Conservation (phyloP, 2,888 invertebrate species). For the Melieria picta region DNA sequence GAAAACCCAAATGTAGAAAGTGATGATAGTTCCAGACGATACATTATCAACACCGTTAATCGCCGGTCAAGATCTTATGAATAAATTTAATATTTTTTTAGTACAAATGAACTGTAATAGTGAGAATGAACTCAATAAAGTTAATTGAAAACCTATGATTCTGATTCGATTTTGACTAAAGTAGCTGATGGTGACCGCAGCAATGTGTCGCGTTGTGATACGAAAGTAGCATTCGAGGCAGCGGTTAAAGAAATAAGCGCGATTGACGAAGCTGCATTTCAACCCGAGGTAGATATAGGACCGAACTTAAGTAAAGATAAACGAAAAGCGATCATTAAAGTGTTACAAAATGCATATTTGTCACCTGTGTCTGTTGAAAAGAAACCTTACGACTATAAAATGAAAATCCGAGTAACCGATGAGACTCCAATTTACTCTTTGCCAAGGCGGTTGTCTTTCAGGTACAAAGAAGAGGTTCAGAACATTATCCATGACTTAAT, state of each 20-base stretch:
- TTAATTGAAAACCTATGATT: background rate
- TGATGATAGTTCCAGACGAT: background rate
- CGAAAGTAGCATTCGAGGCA: background rate
- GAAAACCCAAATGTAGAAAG: background rate
- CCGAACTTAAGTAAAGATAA: no score
- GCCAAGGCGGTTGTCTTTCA: background rate
- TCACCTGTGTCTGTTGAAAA: background rate
- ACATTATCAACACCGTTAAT: no score
- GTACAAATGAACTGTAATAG: no score
- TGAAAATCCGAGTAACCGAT: background rate
- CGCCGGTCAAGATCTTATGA: no score
- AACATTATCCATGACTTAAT: background rate
- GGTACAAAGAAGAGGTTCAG: background rate
- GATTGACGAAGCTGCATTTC: background rate
- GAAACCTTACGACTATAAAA: background rate
- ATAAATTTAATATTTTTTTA: no score
- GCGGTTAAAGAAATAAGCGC: constrained; percentile 2
- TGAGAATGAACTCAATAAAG: no score
- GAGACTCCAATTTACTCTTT: background rate
- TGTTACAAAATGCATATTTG: background rate
- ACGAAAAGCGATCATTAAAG: background rate
- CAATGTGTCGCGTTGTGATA: background rate
- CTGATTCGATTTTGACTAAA: constrained; percentile 12
- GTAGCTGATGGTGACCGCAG: constrained; percentile 4
- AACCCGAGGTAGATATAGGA: no score